Base-by-base conservation (phyloP, 2,888 invertebrate genomes). In the Embidobia sp. region DNA sequence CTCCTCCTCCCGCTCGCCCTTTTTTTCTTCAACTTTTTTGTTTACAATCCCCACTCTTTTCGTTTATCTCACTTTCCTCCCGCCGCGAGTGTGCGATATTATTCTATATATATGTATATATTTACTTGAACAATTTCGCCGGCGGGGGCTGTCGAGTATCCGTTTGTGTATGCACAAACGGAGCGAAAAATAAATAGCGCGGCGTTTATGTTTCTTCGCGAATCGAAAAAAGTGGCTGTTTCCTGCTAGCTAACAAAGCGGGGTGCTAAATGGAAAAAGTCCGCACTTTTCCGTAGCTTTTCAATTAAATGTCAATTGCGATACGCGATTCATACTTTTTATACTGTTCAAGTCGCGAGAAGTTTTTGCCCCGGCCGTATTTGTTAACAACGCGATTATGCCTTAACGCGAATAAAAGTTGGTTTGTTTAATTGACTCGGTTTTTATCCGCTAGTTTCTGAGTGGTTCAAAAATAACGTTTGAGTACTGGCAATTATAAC, bases 161-260 rank as follows among this genome's bases (percentile, higher is more conserved):
- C 69, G 69, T 59, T 59, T 55, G 29, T 67, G 31, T 61, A 33
- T 19, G 49, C 18, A 37, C 48, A 49, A 59, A 59, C 59, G 44
- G 37, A 53, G 61, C 61, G n/a, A 22, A 59, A 59, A 59, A 61
- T 49, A 69, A 66, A 74, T 74, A 55, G 51, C 61, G 16, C 53
- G 48, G 40, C 51, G 42, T 75, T 75, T 75, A 69, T 75, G 75
- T 75, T 75, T 75, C 75, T 69, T 75, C 75, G 69, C 22, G 37
- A 55, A 61, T 69, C 48, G 48, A 69, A 69, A 63, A 75, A 49
- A 67, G 69, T 69, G 69, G 75, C 75, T 75, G 61, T 63, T 73
- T 74, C 49, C 59, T 53, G 49, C 61, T 29, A 46, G 44, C 42
- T 18, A 75, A 75, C 75, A 75, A 75, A 67, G 61, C 53, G 35